phyloP scores from a whole-genome alignment of 2,888 invertebrate genomes.

The Drosophila niveifrons region DNA sequence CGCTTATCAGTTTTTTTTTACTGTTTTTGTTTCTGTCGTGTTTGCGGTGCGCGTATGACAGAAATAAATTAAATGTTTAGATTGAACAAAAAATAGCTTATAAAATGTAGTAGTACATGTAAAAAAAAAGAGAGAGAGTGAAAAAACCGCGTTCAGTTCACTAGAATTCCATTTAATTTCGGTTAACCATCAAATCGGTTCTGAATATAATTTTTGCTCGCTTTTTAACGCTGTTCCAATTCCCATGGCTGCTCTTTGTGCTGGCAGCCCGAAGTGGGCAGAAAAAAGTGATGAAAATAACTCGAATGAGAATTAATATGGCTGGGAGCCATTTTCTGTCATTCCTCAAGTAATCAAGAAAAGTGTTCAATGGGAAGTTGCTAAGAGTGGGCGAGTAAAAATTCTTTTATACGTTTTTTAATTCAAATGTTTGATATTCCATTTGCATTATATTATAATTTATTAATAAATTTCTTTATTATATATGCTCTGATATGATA shows the following conservation, averaged over 20 bases:
- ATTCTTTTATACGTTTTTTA: too few species aligned
- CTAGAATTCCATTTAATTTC: conserved; percentile 40
- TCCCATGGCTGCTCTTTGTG: background rate
- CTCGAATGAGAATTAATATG: too few species aligned
- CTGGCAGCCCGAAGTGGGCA: too few species aligned
- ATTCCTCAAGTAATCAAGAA: too few species aligned
- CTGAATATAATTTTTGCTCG: background rate
- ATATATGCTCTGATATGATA: too few species aligned
- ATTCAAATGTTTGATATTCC: too few species aligned
- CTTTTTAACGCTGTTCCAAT: background rate
- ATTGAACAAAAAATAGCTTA: conserved; percentile 23
- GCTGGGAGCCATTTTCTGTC: too few species aligned
- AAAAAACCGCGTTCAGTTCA: conserved; percentile 21
- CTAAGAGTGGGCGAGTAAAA: too few species aligned
- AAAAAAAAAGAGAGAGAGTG: background rate
- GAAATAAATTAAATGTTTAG: conserved; percentile 29
- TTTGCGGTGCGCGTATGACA: conserved; percentile 25
- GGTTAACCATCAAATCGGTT: conserved; percentile 42
- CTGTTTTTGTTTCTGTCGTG: background rate
- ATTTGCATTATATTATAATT: too few species aligned
- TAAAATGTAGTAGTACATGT: conserved; percentile 1
- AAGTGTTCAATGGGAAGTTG: too few species aligned
- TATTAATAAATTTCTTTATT: too few species aligned
- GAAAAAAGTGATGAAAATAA: too few species aligned
- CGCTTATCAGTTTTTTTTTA: conserved; percentile 48